A percentile compares a stretch with the other conserved stretches of the same genome.
These are phyloP conservation scores for Epirrhoe tristata DNA, from an alignment of 2,888 invertebrate species.

Conservation along the genomic window DNA sequence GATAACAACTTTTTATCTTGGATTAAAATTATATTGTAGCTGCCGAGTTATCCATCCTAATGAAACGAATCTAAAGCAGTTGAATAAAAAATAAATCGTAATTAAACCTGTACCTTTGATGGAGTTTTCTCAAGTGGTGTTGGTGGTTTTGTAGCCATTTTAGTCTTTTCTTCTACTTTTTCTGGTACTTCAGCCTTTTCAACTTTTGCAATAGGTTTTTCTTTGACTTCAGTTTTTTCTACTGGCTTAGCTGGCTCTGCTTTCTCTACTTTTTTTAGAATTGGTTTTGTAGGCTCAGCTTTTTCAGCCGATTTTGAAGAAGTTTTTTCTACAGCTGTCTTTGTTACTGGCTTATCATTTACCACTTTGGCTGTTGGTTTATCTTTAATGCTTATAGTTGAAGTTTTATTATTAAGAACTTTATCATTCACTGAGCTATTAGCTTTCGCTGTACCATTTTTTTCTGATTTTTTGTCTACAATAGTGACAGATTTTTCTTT, in stretches of 20 bases:
- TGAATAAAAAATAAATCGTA: not conserved
- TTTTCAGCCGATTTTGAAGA: conserved; percentile 49
- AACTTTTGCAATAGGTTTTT: conserved; percentile 50
- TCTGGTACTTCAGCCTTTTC: conserved; percentile 54
- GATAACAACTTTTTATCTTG: no score
- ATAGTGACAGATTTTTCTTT: conserved; percentile 79
- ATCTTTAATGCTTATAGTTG: conserved; percentile 48
- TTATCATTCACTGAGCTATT: conserved; percentile 58
- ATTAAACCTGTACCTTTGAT: conserved; percentile 68
- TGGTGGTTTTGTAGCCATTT: conserved; percentile 81
- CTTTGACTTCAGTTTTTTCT: conserved; percentile 41
- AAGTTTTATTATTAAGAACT: conserved; percentile 45
- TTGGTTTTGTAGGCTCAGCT: conserved; percentile 36
- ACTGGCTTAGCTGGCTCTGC: conserved; percentile 35
- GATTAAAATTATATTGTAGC: no score
- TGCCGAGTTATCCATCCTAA: no score
- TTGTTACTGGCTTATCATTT: conserved; percentile 51
- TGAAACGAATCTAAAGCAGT: no score
- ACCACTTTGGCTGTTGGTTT: conserved; percentile 50
- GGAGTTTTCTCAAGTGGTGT: conserved; percentile 71
- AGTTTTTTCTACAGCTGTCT: conserved; percentile 50
- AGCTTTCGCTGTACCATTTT: conserved; percentile 58
- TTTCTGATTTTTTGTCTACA: conserved; percentile 70
- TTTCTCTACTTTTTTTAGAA: conserved; percentile 40
- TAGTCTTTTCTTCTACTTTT: conserved; percentile 65